Percentiles rank a stretch among this genome's conserved stretches.
Conservation (phyloP, 2,113 vertebrate genomes). For the Colossoma macropomum region DNA sequence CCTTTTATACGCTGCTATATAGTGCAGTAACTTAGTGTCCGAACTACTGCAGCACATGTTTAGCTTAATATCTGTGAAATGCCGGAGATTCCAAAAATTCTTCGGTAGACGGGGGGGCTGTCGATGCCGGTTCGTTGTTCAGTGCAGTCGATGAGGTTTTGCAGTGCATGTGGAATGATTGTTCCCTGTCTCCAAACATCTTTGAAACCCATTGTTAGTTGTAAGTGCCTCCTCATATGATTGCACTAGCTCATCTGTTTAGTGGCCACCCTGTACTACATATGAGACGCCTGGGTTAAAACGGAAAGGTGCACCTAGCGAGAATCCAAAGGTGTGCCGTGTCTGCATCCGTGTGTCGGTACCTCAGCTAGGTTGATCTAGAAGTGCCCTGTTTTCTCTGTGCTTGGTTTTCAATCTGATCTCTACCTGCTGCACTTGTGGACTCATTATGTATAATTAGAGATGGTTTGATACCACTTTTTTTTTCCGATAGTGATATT, state of each 20-base stretch:
- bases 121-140: not conserved
- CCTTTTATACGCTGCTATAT: not conserved
- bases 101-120: not conserved
- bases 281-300: too few relatives aligned
- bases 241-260: constrained; percentile 20
- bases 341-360: not conserved
- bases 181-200: not conserved
- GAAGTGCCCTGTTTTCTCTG: not conserved
- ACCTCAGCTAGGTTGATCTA: not conserved
- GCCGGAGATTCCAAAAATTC: not conserved
- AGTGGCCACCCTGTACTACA: not conserved
- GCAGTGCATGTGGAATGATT: constrained; percentile 29
- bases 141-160: too few relatives aligned
- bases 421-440: not conserved
- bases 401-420: not conserved
- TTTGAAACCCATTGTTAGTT: constrained; percentile 29
- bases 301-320: not conserved
- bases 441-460: too few relatives aligned
- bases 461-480: too few relatives aligned
- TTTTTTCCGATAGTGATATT: too few relatives aligned
- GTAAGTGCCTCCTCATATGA: constrained; percentile 37
- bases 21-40: not conserved
- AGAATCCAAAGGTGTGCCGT: not conserved
- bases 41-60: not conserved
- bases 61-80: too few relatives aligned